These are phyloP conservation scores for Geococcyx californianus DNA, from an alignment of 2,113 vertebrate genomes.

Conservation along the genomic window DNA sequence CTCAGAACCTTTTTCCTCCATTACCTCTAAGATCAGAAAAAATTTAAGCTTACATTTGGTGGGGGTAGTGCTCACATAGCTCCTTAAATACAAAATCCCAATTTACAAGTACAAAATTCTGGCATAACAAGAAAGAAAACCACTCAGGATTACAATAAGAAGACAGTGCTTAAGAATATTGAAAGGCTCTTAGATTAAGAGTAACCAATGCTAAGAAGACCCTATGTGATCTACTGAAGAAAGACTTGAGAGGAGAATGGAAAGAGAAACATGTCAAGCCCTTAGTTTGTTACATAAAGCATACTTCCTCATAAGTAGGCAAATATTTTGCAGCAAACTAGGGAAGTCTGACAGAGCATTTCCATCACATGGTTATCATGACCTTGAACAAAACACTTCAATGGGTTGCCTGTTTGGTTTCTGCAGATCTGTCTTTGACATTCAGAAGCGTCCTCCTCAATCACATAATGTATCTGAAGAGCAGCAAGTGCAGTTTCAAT, in stretches of 20 bases:
- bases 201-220: background rate
- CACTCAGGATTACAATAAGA: background rate
- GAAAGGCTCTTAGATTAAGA: background rate
- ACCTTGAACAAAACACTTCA: background rate
- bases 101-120: background rate
- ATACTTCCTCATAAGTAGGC: background rate
- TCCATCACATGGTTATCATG: background rate
- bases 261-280: background rate
- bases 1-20: fast-evolving
- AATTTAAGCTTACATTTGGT: background rate
- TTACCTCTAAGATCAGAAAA: background rate
- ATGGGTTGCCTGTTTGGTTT: background rate
- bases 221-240: background rate
- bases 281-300: background rate
- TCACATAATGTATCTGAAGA: background rate
- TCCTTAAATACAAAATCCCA: background rate
- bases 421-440: background rate
- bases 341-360: background rate
- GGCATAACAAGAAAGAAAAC: background rate
- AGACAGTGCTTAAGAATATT: background rate
- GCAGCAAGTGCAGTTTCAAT: background rate
- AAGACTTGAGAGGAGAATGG: background rate
- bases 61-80: fast-evolving
- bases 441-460: background rate
- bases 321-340: background rate